These are phyloP conservation scores for Characodon lateralis DNA, from an alignment of 2,797 vertebrate genomes.

Conservation along the genomic window DNA sequence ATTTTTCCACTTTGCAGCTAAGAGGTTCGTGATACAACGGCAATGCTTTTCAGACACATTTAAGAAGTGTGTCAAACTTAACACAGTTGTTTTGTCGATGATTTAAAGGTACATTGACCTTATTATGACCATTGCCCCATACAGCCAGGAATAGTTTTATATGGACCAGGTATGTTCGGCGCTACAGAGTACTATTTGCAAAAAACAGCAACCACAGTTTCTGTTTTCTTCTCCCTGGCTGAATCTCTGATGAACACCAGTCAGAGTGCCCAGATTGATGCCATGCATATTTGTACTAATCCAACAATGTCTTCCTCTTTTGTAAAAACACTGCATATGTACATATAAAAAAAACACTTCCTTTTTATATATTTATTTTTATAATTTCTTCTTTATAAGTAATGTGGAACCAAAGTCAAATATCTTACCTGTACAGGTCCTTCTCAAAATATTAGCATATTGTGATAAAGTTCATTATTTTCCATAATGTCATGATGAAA, in stretches of 20 bases:
- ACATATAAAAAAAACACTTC: no score
- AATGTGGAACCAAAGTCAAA: no score
- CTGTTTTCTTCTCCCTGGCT: not conserved
- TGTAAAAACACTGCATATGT: not conserved
- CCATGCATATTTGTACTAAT: not conserved
- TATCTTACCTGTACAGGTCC: no score
- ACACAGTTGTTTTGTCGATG: not conserved
- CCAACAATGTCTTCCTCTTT: not conserved
- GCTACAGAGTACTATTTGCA: not conserved
- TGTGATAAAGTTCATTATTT: no score
- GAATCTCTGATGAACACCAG: not conserved
- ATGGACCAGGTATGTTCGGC: not conserved
- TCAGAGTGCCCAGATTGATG: no score
- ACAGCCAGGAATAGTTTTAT: not conserved
- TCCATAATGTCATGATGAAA: no score
- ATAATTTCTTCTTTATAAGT: not conserved
- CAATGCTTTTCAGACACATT: not conserved
- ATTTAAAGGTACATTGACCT: no score
- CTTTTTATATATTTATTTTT: no score
- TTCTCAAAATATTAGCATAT: no score
- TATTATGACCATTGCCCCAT: no score
- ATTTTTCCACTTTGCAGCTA: not conserved
- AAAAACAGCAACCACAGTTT: not conserved
- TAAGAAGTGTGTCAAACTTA: not conserved
- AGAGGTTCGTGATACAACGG: not conserved